Evolutionary conservation across 2,888 invertebrate genomes (phyloP).

Genomic region (Eupithecia abbreviata): DNA sequence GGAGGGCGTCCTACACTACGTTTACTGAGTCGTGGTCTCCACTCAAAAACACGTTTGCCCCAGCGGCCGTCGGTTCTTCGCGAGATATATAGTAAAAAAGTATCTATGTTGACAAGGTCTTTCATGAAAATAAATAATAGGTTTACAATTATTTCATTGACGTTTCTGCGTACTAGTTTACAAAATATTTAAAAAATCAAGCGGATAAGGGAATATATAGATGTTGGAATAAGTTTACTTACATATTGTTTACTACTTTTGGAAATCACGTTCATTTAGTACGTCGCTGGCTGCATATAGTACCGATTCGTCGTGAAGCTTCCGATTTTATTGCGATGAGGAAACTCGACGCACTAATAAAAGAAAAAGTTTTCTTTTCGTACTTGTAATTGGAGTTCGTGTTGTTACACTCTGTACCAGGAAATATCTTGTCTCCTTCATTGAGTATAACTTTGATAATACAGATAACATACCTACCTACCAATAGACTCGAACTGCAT

Average conservation of each 20-base stretch:
- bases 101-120: too few relatives aligned
- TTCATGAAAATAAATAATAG: too few relatives aligned
- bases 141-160: too few relatives aligned
- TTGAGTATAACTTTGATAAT: constrained; percentile 1
- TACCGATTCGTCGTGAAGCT: constrained; percentile 12
- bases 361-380: constrained; percentile 26
- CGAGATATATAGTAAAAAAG: too few relatives aligned
- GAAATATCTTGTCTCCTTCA: constrained; percentile 1
- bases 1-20: too few relatives aligned
- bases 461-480: background rate
- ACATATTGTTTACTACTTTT: too few relatives aligned
- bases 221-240: background rate
- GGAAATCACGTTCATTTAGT: background rate
- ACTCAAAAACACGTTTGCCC: too few relatives aligned
- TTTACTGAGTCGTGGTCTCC: too few relatives aligned
- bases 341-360: constrained; percentile 24
- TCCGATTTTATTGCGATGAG: constrained; percentile 28
- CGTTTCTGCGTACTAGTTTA: too few relatives aligned
- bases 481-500: background rate
- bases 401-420: constrained; percentile 13
- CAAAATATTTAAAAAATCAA: too few relatives aligned
- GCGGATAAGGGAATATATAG: too few relatives aligned
- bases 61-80: too few relatives aligned
- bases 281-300: constrained; percentile 10
- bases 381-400: constrained; percentile 27